These are phyloP conservation scores for Malurus splendens DNA, from an alignment of 2,797 vertebrate genomes.

Conservation along the genomic window DNA sequence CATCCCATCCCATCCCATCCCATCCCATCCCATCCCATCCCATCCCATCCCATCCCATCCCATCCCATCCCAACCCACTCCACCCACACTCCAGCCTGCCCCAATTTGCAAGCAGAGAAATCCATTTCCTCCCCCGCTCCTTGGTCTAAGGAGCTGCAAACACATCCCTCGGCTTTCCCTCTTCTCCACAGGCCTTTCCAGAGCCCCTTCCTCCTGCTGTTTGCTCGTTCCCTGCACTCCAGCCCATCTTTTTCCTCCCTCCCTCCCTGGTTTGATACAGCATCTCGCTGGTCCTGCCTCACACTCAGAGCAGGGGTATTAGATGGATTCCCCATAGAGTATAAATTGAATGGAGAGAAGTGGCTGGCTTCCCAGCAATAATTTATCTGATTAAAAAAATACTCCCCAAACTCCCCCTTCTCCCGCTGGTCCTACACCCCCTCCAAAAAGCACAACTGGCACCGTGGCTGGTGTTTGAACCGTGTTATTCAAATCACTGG, in stretches of 20 bases:
- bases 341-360: slow-evolving; percentile 63
- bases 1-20: neutral
- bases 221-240: slow-evolving; percentile 50
- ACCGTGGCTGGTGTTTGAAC: slow-evolving; percentile 3
- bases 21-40: neutral
- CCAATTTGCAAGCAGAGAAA: slow-evolving; percentile 9
- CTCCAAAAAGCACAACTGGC: neutral
- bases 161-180: neutral
- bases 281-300: slow-evolving; percentile 62
- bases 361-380: slow-evolving; percentile 61
- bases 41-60: neutral
- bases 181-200: neutral
- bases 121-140: slow-evolving; percentile 9
- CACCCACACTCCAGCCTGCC: neutral
- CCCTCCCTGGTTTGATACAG: slow-evolving; percentile 59
- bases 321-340: slow-evolving; percentile 68
- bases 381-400: slow-evolving; percentile 62
- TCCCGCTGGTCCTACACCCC: accelerated
- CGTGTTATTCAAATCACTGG: neutral
- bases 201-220: neutral
- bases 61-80: neutral
- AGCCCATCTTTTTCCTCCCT: slow-evolving; percentile 67
- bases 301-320: slow-evolving; percentile 57
- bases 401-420: neutral
- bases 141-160: neutral